Percentiles rank a stretch among this genome's conserved stretches.
Evolutionary conservation across 2,888 invertebrate genomes (phyloP).

Genomic region (Lochmaea capreae): DNA sequence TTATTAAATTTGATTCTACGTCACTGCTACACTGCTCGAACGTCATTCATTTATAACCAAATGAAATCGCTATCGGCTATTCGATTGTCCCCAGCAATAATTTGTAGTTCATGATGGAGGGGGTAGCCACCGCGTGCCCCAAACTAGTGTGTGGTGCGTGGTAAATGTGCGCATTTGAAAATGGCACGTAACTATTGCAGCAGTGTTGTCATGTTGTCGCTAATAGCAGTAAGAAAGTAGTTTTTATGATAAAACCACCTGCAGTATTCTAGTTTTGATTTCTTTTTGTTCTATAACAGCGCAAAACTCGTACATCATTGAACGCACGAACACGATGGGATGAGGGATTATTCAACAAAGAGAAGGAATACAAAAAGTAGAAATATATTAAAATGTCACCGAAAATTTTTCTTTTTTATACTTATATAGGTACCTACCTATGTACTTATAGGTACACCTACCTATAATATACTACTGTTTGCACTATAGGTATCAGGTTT

Average conservation of each 20-base stretch:
- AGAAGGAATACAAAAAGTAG: conserved; percentile 4
- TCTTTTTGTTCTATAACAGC: conserved; percentile 24
- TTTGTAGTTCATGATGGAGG: conserved; percentile 43
- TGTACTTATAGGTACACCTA: too few relatives aligned
- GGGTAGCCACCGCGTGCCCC: conserved; percentile 57
- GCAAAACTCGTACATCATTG: conserved; percentile 24
- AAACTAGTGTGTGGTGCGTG: conserved; percentile 58
- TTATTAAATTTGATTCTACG: not conserved
- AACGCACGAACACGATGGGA: conserved; percentile 20
- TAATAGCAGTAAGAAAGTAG: conserved; percentile 1
- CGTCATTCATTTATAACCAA: not conserved
- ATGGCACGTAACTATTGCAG: conserved; percentile 40
- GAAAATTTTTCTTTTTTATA: too few relatives aligned
- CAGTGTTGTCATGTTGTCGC: conserved; percentile 47
- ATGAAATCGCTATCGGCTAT: not conserved
- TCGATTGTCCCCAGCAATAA: not conserved
- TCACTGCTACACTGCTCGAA: not conserved
- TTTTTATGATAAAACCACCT: conserved; percentile 41
- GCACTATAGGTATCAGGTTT: too few relatives aligned
- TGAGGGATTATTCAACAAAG: conserved; percentile 15
- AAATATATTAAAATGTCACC: too few relatives aligned
- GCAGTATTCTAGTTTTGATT: conserved; percentile 27
- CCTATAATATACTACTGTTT: too few relatives aligned
- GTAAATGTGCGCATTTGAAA: conserved; percentile 50
- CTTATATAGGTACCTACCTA: too few relatives aligned